phyloP scores from a whole-genome alignment of 2,888 invertebrate species.

The Aphodius granarius region DNA sequence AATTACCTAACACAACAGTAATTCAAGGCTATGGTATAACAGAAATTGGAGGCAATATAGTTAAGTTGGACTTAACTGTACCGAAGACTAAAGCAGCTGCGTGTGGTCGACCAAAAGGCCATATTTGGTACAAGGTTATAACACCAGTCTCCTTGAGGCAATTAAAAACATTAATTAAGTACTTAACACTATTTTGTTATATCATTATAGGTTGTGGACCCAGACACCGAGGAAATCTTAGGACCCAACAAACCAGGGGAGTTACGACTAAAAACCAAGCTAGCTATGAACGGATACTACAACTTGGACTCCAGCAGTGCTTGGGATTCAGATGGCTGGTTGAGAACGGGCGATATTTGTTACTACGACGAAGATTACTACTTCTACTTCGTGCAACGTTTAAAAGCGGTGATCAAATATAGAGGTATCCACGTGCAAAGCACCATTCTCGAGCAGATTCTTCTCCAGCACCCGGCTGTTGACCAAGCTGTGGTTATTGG shows the following conservation, averaged over 20 bases:
- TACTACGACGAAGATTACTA: constrained; percentile 56
- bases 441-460: constrained; percentile 39
- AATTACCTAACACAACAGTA: constrained; percentile 46
- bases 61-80: constrained; percentile 38
- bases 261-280: constrained; percentile 55
- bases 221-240: constrained; percentile 50
- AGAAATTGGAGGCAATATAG: constrained; percentile 43
- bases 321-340: constrained; percentile 54
- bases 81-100: constrained; percentile 41
- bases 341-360: constrained; percentile 58
- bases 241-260: constrained; percentile 58
- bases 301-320: constrained; percentile 52
- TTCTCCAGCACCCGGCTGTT: constrained; percentile 44
- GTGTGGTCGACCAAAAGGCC: constrained; percentile 40
- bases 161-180: neutral
- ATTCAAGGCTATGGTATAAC: constrained; percentile 46
- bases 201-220: constrained; percentile 51
- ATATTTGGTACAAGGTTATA: constrained; percentile 43
- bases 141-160: neutral
- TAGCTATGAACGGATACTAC: constrained; percentile 54
- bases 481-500: constrained; percentile 43
- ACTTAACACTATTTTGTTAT: neutral
- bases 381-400: constrained; percentile 55
- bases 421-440: constrained; percentile 54
- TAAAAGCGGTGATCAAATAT: constrained; percentile 58